phyloP scores from a whole-genome alignment of 2,113 vertebrate species.

The Tricholaema leucomelas region DNA sequence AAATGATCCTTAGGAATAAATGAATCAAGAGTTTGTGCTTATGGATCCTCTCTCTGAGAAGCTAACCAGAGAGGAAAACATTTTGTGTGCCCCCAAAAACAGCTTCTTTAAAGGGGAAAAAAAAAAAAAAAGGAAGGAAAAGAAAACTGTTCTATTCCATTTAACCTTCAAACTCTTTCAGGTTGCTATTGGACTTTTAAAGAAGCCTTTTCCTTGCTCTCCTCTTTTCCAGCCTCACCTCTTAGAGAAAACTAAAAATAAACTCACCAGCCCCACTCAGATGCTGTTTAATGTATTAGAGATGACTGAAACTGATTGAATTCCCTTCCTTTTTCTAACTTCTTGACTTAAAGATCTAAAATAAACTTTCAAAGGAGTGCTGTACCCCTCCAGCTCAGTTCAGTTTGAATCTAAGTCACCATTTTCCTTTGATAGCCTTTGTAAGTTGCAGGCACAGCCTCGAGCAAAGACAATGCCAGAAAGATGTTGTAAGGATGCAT shows the following conservation, averaged over 20 bases:
- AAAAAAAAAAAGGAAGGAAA: background rate
- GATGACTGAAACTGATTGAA: background rate
- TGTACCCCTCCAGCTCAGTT: conserved; percentile 21
- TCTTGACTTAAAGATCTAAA: conserved; percentile 43
- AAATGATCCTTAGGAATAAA: background rate
- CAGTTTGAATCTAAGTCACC: conserved; percentile 38
- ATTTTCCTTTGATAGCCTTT: conserved; percentile 53
- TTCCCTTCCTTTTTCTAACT: background rate
- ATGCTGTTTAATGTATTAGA: conserved; percentile 43
- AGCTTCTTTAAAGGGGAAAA: background rate
- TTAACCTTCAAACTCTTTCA: background rate
- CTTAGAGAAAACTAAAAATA: background rate
- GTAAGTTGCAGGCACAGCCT: conserved; percentile 30
- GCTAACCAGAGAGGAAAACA: background rate
- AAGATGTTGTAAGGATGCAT: background rate
- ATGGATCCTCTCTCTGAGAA: background rate
- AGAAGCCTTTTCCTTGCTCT: background rate
- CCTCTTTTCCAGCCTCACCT: background rate
- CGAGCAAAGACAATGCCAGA: background rate
- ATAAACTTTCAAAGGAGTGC: conserved; percentile 22
- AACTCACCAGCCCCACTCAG: background rate
- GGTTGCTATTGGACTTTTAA: background rate
- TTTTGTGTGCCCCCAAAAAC: background rate
- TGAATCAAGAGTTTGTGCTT: background rate
- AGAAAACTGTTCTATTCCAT: background rate